These are phyloP conservation scores for Hydropotes inermis DNA, from an alignment of 2,113 vertebrate species.

Conservation along the genomic window DNA sequence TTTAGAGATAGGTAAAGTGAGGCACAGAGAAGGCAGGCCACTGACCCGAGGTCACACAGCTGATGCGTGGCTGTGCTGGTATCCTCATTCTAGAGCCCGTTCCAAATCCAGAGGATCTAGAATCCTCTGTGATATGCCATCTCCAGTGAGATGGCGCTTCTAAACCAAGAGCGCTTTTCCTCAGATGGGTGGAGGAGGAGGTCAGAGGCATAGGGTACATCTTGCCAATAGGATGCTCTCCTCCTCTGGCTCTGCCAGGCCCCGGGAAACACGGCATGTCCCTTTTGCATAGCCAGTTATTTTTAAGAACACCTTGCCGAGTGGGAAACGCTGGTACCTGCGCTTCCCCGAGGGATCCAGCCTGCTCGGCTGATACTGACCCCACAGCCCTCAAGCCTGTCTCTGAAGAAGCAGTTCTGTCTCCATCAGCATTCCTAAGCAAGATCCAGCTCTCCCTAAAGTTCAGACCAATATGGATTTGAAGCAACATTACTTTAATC, in stretches of 20 bases:
- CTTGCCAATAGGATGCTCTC: neutral
- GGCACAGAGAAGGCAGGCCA: neutral
- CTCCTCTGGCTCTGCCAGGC: neutral
- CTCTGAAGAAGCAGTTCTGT: neutral
- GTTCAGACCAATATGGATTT: neutral
- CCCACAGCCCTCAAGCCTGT: rapidly evolving
- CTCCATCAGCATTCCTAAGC: neutral
- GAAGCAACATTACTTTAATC: neutral
- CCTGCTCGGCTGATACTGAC: rapidly evolving
- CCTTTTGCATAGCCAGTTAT: neutral
- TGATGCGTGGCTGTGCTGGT: neutral
- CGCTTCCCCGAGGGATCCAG: neutral
- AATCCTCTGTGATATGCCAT: rapidly evolving
- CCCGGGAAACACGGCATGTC: neutral
- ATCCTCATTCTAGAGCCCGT: neutral
- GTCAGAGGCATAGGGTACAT: neutral
- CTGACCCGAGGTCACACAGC: neutral
- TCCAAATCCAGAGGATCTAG: rapidly evolving
- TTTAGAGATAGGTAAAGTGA: neutral
- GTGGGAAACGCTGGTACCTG: neutral
- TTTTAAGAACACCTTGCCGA: neutral
- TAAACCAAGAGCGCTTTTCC: rapidly evolving
- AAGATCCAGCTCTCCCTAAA: neutral
- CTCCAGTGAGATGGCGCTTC: rapidly evolving
- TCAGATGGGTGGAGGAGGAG: too few species aligned